These are phyloP conservation scores for Ophion obscuratus DNA, from an alignment of 2,888 invertebrate species.

Conservation along the genomic window DNA sequence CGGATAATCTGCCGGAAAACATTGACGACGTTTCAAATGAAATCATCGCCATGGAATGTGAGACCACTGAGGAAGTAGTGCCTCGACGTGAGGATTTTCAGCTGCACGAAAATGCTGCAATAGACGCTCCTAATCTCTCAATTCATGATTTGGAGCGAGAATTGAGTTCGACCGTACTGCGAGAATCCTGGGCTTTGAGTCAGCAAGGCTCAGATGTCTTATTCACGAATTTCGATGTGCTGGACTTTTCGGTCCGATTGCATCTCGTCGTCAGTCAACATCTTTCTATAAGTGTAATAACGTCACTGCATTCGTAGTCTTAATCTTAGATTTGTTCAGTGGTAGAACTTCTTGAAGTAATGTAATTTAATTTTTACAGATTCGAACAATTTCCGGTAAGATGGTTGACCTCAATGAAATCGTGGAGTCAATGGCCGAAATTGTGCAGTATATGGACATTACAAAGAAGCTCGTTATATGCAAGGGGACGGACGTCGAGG, in stretches of 20 bases:
- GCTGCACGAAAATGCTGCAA: neutral
- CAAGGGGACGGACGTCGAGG: neutral
- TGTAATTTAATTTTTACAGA: neutral
- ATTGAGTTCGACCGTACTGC: neutral
- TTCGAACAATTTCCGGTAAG: neutral
- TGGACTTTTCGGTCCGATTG: constrained; percentile 13
- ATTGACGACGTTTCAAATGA: neutral
- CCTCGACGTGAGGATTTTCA: neutral
- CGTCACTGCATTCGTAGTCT: neutral
- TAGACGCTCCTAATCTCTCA: neutral
- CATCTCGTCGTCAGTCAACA: constrained; percentile 1
- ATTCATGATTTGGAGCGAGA: neutral
- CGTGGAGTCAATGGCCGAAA: neutral
- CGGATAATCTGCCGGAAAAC: neutral
- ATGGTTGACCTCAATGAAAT: neutral
- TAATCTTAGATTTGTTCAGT: neutral
- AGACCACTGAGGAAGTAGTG: neutral
- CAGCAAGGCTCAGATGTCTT: constrained; percentile 12
- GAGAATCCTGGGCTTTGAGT: neutral
- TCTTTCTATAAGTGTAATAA: constrained; percentile 2
- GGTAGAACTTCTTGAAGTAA: neutral
- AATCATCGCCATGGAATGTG: neutral
- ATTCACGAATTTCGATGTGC: neutral
- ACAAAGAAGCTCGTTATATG: neutral
- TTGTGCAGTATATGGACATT: neutral